These are phyloP conservation scores for Gobio gobio DNA, from an alignment of 2,113 vertebrate genomes.

Conservation along the genomic window DNA sequence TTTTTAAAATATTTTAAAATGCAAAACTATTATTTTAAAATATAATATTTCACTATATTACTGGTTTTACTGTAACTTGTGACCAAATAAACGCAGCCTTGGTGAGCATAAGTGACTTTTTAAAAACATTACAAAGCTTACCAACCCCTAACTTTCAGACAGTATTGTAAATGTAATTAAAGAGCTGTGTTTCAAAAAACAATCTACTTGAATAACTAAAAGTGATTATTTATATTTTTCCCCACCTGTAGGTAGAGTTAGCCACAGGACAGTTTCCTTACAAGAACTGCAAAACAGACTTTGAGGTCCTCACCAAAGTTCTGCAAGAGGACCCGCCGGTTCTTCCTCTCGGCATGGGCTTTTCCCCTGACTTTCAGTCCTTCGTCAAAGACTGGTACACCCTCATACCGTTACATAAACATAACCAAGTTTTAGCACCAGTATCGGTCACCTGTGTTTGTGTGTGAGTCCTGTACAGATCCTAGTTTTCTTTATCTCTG, in stretches of 20 bases:
- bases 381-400: conserved; percentile 94
- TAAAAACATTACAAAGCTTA: neutral
- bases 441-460: too few species aligned
- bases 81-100: neutral
- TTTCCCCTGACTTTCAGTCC: conserved; percentile 94
- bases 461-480: neutral
- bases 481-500: neutral
- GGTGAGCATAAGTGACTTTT: neutral
- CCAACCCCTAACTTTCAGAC: neutral
- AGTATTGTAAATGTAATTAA: neutral
- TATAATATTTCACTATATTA: neutral
- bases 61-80: neutral
- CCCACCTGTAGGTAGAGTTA: conserved; percentile 84
- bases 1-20: neutral
- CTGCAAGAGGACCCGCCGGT: conserved; percentile 94
- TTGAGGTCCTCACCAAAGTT: conserved; percentile 97
- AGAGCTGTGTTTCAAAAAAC: neutral
- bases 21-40: neutral
- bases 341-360: conserved; percentile 90
- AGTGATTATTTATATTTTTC: neutral
- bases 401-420: neutral
- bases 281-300: conserved; percentile 96
- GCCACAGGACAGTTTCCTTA: conserved; percentile 95
- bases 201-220: neutral
- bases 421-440: neutral